A percentile compares a stretch with the other conserved stretches of the same genome.
These are phyloP conservation scores for Actenoides lindsayi DNA, from an alignment of 2,113 vertebrate species.

Conservation along the genomic window DNA sequence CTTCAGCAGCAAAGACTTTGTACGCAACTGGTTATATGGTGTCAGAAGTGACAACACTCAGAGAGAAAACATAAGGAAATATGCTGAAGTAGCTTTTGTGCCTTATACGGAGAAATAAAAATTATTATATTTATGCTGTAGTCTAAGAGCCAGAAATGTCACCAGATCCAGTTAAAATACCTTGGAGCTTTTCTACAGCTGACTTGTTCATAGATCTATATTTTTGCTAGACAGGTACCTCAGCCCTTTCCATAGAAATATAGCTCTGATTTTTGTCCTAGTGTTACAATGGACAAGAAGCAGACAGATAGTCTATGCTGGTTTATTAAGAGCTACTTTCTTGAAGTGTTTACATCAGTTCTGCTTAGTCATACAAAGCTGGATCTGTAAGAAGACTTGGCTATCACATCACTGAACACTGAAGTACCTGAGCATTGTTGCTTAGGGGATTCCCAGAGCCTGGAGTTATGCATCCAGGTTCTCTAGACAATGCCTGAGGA, in stretches of 20 bases:
- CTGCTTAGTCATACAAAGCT: neutral
- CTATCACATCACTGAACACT: neutral
- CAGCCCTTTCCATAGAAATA: neutral
- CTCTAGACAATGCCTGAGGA: neutral
- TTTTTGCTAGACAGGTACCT: neutral
- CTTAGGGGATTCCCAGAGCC: neutral
- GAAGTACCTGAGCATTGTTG: neutral
- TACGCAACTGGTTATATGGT: neutral
- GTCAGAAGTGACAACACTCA: neutral
- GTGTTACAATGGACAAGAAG: neutral
- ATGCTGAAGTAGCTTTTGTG: neutral
- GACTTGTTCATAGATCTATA: neutral
- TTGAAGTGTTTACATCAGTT: neutral
- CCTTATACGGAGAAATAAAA: neutral
- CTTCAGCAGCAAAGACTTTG: neutral
- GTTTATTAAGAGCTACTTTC: neutral
- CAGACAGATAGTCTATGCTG: neutral
- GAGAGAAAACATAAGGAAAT: neutral
- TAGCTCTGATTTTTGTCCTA: neutral
- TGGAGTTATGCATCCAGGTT: neutral
- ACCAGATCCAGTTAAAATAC: neutral
- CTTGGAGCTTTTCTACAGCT: neutral
- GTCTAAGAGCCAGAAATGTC: neutral
- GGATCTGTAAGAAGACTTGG: neutral
- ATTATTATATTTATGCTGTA: neutral